Evolutionary conservation across 2,113 vertebrate species (phyloP).

Genomic region (Trematomus loennbergii): DNA sequence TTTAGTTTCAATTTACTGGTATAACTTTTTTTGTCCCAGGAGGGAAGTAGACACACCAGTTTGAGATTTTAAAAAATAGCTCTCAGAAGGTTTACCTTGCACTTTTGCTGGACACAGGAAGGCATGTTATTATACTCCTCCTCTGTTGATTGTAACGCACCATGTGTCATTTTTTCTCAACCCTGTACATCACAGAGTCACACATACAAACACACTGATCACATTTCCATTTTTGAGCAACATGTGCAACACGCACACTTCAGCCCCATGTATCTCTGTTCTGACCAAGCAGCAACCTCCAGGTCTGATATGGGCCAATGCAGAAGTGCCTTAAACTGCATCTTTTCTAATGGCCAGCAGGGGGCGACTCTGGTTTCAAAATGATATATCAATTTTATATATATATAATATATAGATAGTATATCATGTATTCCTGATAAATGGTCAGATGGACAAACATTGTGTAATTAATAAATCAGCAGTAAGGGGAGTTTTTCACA

Average conservation of each 20-base stretch:
- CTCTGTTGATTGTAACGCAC: background rate
- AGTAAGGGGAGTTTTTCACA: too few species aligned
- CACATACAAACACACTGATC: background rate
- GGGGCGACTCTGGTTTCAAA: too few species aligned
- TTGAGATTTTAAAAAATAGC: background rate
- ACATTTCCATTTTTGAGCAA: background rate
- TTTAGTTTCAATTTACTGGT: background rate
- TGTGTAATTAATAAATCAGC: too few species aligned
- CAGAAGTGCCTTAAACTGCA: too few species aligned
- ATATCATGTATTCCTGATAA: too few species aligned
- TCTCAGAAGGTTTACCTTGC: background rate
- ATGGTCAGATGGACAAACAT: too few species aligned
- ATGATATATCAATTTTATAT: too few species aligned
- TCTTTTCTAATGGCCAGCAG: too few species aligned
- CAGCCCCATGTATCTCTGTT: background rate
- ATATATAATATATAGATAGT: too few species aligned
- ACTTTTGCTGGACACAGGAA: background rate
- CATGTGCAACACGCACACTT: background rate
- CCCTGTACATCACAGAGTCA: background rate
- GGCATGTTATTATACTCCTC: background rate
- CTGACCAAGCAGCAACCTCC: too few species aligned
- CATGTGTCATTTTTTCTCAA: background rate
- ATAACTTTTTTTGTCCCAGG: background rate
- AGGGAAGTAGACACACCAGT: background rate
- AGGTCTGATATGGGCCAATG: too few species aligned